Base-by-base conservation (phyloP, 2,888 invertebrate genomes). In the Troglohyphantes excavatus region DNA sequence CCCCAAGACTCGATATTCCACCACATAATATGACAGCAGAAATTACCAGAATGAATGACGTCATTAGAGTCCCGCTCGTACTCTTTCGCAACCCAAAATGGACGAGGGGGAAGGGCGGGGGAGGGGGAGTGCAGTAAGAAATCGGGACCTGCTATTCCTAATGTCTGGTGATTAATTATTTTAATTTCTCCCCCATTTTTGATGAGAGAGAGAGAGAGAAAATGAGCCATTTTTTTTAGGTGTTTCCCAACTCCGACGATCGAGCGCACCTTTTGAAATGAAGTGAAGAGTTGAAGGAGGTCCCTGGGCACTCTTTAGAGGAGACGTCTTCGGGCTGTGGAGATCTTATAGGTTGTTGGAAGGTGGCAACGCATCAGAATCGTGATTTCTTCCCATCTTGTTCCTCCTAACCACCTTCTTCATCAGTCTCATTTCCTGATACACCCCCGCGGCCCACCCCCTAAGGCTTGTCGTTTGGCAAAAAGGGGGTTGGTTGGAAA, bases 101-200 rank as follows among this genome's bases (percentile, higher is more conserved):
- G 39, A 39, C 7, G 13, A 39, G 39, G 39, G 39, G 2, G 9
- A n/a, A n/a, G 53, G 76, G 65, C 39, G 46, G 76, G 78, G 78
- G 78, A 85, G 76, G 85, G 76, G 76, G 85, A 68, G 70, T 29
- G 29, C 65, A n/a, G n/a, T 33, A 72, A 88, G 88, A 82, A 89
- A 89, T 89, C 88, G 88, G 82, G 53, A 53, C 53, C 82, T 89
- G 82, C 82, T 83, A 82, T 82, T 89, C 88, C 88, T 89, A 89
- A 89, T 89, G 88, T 89, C 88, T 82, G 65, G 88, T 89, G 88
- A 89, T 89, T 89, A 89, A 89, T 89, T 89, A 89, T 89, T 89
- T 89, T 89, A 89, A 89, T 89, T 89, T 72, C 88, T n/a, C 82
- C 63, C 67, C 53, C 53, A 82, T 82, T 82, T 83, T 89, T 89